Evolutionary conservation across 2,113 vertebrate species (phyloP).

Genomic region (Rissa tridactyla): DNA sequence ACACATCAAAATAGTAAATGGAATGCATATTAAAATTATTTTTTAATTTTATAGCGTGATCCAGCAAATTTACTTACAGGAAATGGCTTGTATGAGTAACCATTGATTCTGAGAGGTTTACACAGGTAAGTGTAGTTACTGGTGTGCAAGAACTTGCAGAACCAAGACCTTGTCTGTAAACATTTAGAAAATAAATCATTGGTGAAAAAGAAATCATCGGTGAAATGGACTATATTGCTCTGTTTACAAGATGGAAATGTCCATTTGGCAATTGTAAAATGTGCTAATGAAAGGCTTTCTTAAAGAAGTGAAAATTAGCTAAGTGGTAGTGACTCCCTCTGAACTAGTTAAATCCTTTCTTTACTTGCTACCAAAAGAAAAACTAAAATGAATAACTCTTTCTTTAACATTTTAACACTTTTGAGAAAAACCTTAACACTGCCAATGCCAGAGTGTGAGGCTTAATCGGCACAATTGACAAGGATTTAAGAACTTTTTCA

Average conservation of each 20-base stretch:
- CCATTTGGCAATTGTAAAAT: background rate
- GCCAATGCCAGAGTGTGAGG: background rate
- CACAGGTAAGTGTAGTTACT: background rate
- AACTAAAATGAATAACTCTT: background rate
- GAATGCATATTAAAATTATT: background rate
- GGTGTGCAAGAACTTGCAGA: background rate
- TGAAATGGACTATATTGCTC: background rate
- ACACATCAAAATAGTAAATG: background rate
- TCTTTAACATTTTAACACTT: slow-evolving; percentile 19
- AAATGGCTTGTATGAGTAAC: background rate
- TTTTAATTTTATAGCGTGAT: background rate
- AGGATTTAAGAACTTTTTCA: slow-evolving; percentile 57
- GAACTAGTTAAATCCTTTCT: slow-evolving; percentile 32
- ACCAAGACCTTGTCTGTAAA: background rate
- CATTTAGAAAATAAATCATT: background rate
- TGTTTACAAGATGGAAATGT: background rate
- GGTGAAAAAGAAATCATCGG: background rate
- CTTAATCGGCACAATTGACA: slow-evolving; percentile 59
- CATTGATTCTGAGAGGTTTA: background rate
- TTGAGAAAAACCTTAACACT: slow-evolving; percentile 39
- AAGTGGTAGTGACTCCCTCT: slow-evolving; percentile 4
- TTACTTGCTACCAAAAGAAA: background rate
- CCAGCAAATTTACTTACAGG: background rate
- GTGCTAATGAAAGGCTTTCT: background rate
- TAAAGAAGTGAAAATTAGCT: background rate